Evolutionary conservation across 2,888 invertebrate genomes (phyloP), one percentile per base, ranked within the genome.

Genomic region (Erpobdella octoculata): DNA sequence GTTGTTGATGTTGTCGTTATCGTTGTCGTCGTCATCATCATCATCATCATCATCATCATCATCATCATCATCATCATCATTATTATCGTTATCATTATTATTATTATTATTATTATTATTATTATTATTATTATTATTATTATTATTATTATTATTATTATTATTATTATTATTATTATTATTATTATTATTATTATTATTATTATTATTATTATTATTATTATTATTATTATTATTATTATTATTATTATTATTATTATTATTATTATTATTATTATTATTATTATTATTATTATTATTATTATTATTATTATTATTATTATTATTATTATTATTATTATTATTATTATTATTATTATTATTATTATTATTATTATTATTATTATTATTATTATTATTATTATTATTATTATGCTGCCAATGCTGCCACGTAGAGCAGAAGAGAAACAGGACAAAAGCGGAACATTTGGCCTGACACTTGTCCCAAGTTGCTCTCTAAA

Each of bases 21-120:
- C 62, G 33, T 62, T 33, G 31, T 28, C 62, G 33, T 25, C 62
- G 6, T 64, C 58, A 58, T 69, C 69, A 69, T 69, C 53, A 53
- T 69, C 69, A 53, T 69, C 69, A 53, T 53, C 58, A 53, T 35
- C 35, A 69, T 69, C 53, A 69, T 69, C 69, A 69, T 69, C 69
- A 69, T 69, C 69, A 69, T 8, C 33, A 69, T 58, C 69, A 58
- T 31, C 58, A 69, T 69, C 58, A 28, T 69, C 58, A 69, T 68
- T 31, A 48, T 68, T 58, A 53, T 69, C 69, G 33, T 33, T 25
- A 69, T 53, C 69, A 53, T 53, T 35, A 69, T 53, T 58, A 69
- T 58, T 58, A 69, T 58, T 36, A 53, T 28, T 53, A 68, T 33
- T 31, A 46, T 46, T 18, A 46, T 18, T 41, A 12, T 9, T 12